Conservation (phyloP, 1,140 invertebrate genomes). For the Neotoxoptera formosana region DNA sequence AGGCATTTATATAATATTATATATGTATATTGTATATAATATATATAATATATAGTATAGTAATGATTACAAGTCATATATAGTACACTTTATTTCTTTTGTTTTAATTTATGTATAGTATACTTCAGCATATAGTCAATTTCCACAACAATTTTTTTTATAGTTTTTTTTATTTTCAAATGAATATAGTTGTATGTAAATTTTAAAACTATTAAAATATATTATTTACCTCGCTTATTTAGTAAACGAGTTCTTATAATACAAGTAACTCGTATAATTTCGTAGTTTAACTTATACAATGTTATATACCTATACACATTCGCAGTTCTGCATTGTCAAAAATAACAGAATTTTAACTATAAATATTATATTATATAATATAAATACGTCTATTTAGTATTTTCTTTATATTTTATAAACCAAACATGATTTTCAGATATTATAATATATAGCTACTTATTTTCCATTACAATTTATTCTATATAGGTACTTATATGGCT, state of each 20-base stretch:
- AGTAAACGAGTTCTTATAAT: not conserved
- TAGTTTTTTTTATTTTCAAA: not conserved
- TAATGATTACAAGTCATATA: not conserved
- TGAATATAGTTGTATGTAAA: conserved; percentile 28
- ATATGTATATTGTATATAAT: too few species aligned
- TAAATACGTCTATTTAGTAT: not conserved
- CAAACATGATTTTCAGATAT: not conserved
- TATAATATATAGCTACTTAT: not conserved
- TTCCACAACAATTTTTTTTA: not conserved
- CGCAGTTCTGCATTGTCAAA: not conserved
- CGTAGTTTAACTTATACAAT: not conserved
- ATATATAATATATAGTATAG: not conserved
- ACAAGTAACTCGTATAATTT: not conserved
- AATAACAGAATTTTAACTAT: not conserved
- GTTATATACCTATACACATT: not conserved
- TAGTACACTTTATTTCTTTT: not conserved
- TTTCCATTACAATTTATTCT: not conserved
- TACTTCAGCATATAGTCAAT: not conserved
- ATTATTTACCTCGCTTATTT: not conserved
- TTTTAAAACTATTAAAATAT: conserved; percentile 5
- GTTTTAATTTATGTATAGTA: conserved; percentile 7
- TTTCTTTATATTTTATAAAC: not conserved
- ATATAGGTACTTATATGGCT: not conserved
- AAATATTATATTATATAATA: conserved; percentile 7
- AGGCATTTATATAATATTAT: too few species aligned